Percentiles rank a stretch among this genome's conserved stretches.
phyloP scores from a whole-genome alignment of 1,140 invertebrate species.

The Papilio aristodemus region DNA sequence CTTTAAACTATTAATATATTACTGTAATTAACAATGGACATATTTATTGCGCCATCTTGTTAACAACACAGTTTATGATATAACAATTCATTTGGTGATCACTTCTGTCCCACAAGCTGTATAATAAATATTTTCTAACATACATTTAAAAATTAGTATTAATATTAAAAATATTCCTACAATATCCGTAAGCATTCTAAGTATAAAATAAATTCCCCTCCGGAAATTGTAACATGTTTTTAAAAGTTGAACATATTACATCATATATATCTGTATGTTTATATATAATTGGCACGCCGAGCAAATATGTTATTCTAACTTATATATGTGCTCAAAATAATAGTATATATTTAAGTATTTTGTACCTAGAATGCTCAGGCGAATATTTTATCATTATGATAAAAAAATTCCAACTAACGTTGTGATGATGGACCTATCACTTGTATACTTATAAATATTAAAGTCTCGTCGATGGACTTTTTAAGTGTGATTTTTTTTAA shows the following conservation, averaged over 20 bases:
- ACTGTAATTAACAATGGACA: slow-evolving; percentile 35
- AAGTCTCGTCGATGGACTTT: not conserved
- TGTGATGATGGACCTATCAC: no score
- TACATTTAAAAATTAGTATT: slow-evolving; percentile 47
- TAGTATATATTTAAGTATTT: no score
- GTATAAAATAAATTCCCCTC: not conserved
- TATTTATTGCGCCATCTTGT: slow-evolving; percentile 25
- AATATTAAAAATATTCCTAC: slow-evolving; percentile 40
- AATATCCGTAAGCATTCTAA: slow-evolving; percentile 16
- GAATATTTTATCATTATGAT: not conserved
- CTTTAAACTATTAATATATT: slow-evolving; percentile 7
- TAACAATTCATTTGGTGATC: slow-evolving; percentile 47
- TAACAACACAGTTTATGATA: slow-evolving; percentile 40
- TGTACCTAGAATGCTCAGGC: not conserved
- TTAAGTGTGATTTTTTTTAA: not conserved
- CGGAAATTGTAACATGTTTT: not conserved
- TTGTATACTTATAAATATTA: not conserved
- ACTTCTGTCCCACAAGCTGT: slow-evolving; percentile 46
- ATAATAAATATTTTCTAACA: slow-evolving; percentile 43
- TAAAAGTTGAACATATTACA: not conserved
- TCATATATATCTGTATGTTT: not conserved
- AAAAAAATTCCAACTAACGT: not conserved
- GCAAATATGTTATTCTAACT: not conserved
- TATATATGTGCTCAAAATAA: not conserved
- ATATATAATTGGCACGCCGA: not conserved